Evolutionary conservation across 2,113 vertebrate genomes (phyloP), one percentile per base, ranked within the genome.

Genomic region (Myiopsitta monachus): DNA sequence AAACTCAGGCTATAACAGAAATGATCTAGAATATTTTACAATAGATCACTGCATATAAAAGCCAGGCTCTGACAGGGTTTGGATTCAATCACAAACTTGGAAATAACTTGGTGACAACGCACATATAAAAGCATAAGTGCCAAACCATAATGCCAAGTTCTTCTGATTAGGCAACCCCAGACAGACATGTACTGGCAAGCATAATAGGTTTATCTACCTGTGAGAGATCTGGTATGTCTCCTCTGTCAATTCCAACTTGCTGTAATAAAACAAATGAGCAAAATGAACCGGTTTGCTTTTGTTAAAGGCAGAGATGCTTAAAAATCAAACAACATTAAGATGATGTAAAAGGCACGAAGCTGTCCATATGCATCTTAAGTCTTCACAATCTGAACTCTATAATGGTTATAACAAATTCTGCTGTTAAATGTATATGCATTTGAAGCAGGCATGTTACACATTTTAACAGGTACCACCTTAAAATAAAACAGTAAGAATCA

Each of bases 231-330:
- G 99, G 99, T 96, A 99, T 99, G 97, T 99, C 99, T 85, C 99
- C 99, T 98, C 99, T 99, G 97, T 99, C 99, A 81, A 99, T 99
- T 94, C 99, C 99, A 97, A 99, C 99, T 97, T 99, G 99, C 99
- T 99, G 98, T 97, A 96, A 98, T 79, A 57, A 94, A 97, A 92
- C 24, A 98, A 83, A 96, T 3, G 9, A 94, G 59, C 49, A n/a
- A 59, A 59, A 59, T 59, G 52, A 59, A 92, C 27, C 30, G 41
- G 68, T 54, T 67, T 61, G 44, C 49, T 83, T 95, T 78, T 83
- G 14, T 55, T 83, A 51, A 91, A 93, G 75, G 80, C 70, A 87
- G 49, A 75, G 46, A 79, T 27, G 38, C 38, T 77, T n/a, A 89
- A 57, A 75, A 84, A 72, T 27, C 47, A 94, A 95, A 77, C 24